phyloP scores from a whole-genome alignment of 2,797 vertebrate species.

The Sebastes jordani region DNA sequence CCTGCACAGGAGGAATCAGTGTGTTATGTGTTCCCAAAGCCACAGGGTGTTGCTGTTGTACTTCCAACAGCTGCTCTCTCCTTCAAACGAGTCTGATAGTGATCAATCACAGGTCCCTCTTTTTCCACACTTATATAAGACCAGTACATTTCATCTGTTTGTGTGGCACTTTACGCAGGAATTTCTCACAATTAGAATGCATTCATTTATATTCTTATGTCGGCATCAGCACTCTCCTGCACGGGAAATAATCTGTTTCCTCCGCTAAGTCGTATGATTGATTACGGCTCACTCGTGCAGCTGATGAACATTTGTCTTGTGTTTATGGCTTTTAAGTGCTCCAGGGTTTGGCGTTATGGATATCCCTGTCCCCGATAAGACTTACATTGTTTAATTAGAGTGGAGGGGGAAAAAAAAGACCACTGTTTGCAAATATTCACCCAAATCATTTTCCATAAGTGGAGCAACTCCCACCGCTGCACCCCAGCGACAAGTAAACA shows the following conservation, averaged over 20 bases:
- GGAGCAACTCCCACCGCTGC: slow-evolving; percentile 69
- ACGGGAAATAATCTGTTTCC: slow-evolving; percentile 76
- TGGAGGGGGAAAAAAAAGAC: slow-evolving; percentile 40
- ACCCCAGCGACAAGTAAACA: slow-evolving; percentile 61
- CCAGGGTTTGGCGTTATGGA: slow-evolving; percentile 74
- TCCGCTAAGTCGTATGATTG: slow-evolving; percentile 74
- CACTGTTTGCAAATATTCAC: slow-evolving; percentile 67
- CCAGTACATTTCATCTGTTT: slow-evolving; percentile 55
- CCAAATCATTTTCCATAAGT: slow-evolving; percentile 73
- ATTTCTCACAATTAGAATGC: slow-evolving; percentile 79
- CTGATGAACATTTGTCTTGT: slow-evolving; percentile 84
- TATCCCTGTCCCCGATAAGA: slow-evolving; percentile 73
- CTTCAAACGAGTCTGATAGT: slow-evolving; percentile 6
- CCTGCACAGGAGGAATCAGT: neutral
- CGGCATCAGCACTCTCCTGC: slow-evolving; percentile 78
- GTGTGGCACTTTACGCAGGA: slow-evolving; percentile 51
- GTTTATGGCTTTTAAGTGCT: slow-evolving; percentile 79
- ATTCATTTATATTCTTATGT: slow-evolving; percentile 81
- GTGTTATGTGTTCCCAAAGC: slow-evolving; percentile 27
- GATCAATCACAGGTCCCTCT: slow-evolving; percentile 41
- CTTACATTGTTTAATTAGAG: slow-evolving; percentile 78
- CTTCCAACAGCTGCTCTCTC: slow-evolving; percentile 45
- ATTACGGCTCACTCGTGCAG: slow-evolving; percentile 72
- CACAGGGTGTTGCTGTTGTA: slow-evolving; percentile 77
- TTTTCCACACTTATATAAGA: slow-evolving; percentile 54